These are phyloP conservation scores for Arrhopalites spinosus DNA, from an alignment of 2,888 invertebrate species.

Conservation along the genomic window DNA sequence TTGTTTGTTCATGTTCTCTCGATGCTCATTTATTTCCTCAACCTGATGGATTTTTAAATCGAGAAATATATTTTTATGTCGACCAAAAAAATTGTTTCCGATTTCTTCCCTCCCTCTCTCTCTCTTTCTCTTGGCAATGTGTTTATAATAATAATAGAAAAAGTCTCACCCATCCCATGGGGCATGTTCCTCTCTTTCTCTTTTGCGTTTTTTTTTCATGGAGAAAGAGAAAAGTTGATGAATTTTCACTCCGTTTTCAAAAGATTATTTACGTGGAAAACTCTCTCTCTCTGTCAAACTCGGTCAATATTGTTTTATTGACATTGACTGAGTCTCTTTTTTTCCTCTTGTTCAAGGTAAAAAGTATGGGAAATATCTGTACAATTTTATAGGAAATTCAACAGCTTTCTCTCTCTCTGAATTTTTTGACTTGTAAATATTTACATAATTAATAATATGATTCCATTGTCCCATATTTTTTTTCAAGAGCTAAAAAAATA, in stretches of 20 bases:
- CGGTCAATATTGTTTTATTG: not conserved
- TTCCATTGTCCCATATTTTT: no score
- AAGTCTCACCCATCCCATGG: no score
- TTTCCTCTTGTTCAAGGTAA: not conserved
- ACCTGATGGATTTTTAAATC: conserved; percentile 17
- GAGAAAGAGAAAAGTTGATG: not conserved
- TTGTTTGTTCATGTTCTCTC: conserved; percentile 19
- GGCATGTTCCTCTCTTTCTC: no score
- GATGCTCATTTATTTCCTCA: conserved; percentile 28
- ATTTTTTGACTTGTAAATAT: no score
- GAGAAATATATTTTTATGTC: conserved; percentile 10
- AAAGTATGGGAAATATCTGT: not conserved
- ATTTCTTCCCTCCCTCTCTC: conserved; percentile 8
- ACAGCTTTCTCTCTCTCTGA: no score
- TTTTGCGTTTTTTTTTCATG: no score
- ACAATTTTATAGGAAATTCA: no score
- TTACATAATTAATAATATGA: no score
- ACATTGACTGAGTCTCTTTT: not conserved
- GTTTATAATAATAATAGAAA: no score
- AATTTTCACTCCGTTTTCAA: not conserved
- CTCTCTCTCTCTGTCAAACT: not conserved
- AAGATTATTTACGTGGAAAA: not conserved
- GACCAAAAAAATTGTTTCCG: not conserved
- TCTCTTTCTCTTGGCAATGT: not conserved
- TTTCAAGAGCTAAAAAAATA: no score